Evolutionary conservation across 2,113 vertebrate genomes (phyloP).

Genomic region (Chloropsis hardwickii): DNA sequence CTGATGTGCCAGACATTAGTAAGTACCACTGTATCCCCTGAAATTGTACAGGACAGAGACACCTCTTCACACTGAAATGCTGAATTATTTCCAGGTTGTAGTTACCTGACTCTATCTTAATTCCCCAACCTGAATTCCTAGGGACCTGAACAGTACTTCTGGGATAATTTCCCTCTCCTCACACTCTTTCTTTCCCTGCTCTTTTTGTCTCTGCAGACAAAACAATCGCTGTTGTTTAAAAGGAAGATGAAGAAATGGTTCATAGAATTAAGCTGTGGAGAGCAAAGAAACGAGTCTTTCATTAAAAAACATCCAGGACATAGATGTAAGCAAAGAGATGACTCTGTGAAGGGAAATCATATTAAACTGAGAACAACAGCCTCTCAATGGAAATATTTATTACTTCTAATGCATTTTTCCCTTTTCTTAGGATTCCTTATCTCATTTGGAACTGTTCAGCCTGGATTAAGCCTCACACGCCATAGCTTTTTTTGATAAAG

Average conservation of each 20-base stretch:
- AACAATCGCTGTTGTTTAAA: background rate
- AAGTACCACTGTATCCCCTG: background rate
- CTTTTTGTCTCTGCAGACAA: background rate
- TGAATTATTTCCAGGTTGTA: background rate
- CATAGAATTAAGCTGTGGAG: background rate
- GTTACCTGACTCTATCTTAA: background rate
- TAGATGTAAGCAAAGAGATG: background rate
- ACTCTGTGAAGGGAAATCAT: background rate
- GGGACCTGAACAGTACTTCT: background rate
- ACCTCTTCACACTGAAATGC: background rate
- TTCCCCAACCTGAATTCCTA: background rate
- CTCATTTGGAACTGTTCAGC: slow-evolving; percentile 43
- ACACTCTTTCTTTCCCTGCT: background rate
- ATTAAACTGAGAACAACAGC: background rate
- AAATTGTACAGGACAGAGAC: background rate
- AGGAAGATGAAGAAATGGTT: background rate
- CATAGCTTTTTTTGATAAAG: background rate
- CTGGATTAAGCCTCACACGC: slow-evolving; percentile 16
- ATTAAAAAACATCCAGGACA: background rate
- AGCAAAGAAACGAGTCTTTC: slow-evolving; percentile 10
- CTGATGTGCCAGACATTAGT: background rate
- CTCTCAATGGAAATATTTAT: background rate
- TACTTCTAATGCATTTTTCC: background rate
- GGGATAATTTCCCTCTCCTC: background rate
- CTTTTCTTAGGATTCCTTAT: slow-evolving; percentile 22